Evolutionary conservation across 2,113 vertebrate species (phyloP).

Genomic region (Megaptera novaeangliae): DNA sequence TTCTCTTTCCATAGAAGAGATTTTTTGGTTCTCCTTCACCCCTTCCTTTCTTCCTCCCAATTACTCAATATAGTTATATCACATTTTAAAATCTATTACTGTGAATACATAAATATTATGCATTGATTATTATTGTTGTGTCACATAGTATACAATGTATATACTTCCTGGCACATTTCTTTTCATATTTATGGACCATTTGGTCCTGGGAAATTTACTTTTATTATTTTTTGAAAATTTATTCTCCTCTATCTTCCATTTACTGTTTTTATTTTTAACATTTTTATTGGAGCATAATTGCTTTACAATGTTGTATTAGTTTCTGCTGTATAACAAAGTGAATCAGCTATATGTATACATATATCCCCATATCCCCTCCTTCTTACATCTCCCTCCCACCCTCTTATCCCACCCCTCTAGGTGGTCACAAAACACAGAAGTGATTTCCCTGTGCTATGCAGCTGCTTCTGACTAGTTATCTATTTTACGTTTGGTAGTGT

Average conservation of each 20-base stretch:
- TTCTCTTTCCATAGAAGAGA: neutral
- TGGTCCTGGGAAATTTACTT: neutral
- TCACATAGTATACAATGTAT: neutral
- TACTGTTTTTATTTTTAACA: too few species aligned
- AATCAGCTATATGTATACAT: too few species aligned
- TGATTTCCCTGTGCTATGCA: too few species aligned
- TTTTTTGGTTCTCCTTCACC: neutral
- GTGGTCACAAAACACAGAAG: too few species aligned
- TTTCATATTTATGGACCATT: neutral
- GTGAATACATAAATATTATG: neutral
- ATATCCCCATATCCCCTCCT: too few species aligned
- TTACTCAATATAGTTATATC: neutral
- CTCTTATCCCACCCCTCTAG: too few species aligned
- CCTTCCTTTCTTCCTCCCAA: neutral
- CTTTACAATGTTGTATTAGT: too few species aligned
- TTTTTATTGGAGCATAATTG: too few species aligned
- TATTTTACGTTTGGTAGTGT: too few species aligned
- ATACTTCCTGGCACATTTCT: neutral
- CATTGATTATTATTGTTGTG: neutral
- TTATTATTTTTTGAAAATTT: neutral
- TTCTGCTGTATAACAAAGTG: too few species aligned
- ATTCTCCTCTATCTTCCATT: neutral
- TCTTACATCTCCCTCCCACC: too few species aligned
- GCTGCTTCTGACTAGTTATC: too few species aligned
- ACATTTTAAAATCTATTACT: neutral